Evolutionary conservation across 2,888 invertebrate genomes (phyloP).

Genomic region (Athalia cordata): DNA sequence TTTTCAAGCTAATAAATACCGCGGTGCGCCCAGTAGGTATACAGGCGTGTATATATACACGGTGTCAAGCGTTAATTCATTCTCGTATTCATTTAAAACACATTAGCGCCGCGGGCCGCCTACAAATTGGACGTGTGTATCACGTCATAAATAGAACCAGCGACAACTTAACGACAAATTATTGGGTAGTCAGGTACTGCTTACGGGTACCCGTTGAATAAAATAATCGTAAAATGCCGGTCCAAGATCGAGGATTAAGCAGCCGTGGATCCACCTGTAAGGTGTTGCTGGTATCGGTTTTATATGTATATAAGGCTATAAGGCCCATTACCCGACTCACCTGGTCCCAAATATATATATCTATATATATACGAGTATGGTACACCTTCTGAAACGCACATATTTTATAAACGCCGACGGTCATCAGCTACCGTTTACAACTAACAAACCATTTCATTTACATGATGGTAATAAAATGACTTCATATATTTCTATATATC

Average conservation of each 20-base stretch:
- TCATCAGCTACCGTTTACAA: constrained; percentile 35
- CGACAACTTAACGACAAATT: constrained; percentile 35
- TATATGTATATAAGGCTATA: background rate
- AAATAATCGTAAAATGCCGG: constrained; percentile 31
- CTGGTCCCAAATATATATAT: too few relatives aligned
- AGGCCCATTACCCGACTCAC: too few relatives aligned
- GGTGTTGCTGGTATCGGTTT: background rate
- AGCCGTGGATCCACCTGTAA: background rate
- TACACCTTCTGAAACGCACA: background rate
- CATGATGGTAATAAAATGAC: too few relatives aligned
- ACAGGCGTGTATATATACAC: background rate
- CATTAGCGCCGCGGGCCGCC: constrained; percentile 45
- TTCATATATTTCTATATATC: background rate
- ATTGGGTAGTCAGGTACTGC: background rate
- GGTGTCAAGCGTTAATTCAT: constrained; percentile 46
- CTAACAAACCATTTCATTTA: background rate
- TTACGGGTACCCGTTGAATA: constrained; percentile 29
- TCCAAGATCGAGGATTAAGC: background rate
- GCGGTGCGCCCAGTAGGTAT: background rate
- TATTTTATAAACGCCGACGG: constrained; percentile 13
- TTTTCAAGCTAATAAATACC: background rate
- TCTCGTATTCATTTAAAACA: constrained; percentile 51
- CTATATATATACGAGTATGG: too few relatives aligned
- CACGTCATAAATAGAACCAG: constrained; percentile 51
- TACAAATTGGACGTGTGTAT: constrained; percentile 53